These are phyloP conservation scores for Sitobion miscanthi DNA, from an alignment of 1,140 invertebrate species.

Conservation along the genomic window DNA sequence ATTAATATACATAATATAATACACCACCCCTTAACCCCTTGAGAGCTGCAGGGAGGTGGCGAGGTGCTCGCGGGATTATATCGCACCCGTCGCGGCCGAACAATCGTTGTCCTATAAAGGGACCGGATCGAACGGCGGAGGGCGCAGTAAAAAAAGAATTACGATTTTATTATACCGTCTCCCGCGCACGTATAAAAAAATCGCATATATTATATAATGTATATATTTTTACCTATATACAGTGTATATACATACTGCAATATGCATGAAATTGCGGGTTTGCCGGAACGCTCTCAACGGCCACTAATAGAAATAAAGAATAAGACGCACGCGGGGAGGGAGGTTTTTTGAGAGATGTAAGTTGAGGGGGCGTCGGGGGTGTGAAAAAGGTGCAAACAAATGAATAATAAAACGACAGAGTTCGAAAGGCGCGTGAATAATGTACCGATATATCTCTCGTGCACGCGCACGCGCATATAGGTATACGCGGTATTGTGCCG, in stretches of 20 bases:
- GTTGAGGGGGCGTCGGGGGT: too few relatives aligned
- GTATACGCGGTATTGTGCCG: not conserved
- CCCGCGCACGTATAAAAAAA: not conserved
- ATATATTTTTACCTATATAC: not conserved
- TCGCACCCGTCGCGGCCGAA: not conserved
- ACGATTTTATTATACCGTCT: slow-evolving; percentile 55
- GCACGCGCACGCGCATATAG: not conserved
- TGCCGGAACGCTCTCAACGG: not conserved
- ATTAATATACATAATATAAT: not conserved
- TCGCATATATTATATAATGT: not conserved
- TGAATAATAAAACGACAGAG: slow-evolving; percentile 45
- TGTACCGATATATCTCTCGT: not conserved
- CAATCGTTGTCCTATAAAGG: not conserved
- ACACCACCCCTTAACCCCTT: not conserved
- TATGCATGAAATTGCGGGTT: slow-evolving; percentile 52
- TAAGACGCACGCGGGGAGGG: not conserved
- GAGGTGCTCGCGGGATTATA: not conserved
- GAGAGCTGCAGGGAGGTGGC: not conserved
- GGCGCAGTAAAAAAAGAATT: slow-evolving; percentile 51
- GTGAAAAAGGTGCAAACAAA: slow-evolving; percentile 46
- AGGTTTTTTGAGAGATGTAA: not conserved
- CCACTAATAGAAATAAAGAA: slow-evolving; percentile 30
- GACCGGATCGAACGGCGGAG: not conserved
- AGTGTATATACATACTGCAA: slow-evolving; percentile 1
- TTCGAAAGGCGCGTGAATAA: slow-evolving; percentile 39